Base-by-base conservation (phyloP, 30 jellyfish, hydroid and myxozoan genomes). In the Hydractinia symbiolongicarpus region DNA sequence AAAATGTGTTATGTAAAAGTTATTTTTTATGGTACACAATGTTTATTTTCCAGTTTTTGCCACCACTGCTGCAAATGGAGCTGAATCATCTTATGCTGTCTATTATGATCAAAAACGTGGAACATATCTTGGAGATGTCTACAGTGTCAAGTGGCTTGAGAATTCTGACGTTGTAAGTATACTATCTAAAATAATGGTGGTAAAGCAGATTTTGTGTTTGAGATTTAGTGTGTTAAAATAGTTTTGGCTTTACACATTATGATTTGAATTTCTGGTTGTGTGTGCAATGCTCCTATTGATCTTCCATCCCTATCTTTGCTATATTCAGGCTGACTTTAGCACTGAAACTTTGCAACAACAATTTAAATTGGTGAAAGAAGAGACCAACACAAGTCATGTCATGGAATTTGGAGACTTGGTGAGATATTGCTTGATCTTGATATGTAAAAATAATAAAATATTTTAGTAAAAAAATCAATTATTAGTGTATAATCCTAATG, bases 121-220 rank as follows among this genome's bases (percentile, higher is more conserved):
- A 72, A 93, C 98, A 30, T 93, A 93, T 76, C 82, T 93, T 6
- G 98, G 98, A 10, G 98, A 93, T 81, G 98, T 93, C 16, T 93
- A 93, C 90, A 93, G 98, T 81, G 96, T 93, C 14, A 84, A 88
- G 68, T 93, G 98, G 98, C 73, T 93, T 93, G 96, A 93, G 67
- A 94, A 93, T 81, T 93, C 98, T 19, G 98, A 93, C 66, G 83
- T 82, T 55, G 98, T 93, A 73, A 55, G 15, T 64, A 64, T 6
- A 64, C 7, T 51, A 84, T 20, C 5, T 30, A 30, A 30, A 30
- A 30, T 30, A 30, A 2, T 30, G 44, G 44, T 30, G 44, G 44
- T 30, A 30, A 30, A 0, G 44, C 2, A 30, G n/a, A 20, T 8
- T 15, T 79, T 19, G 66, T 10, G 5, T 15, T 57, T 0, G 54